Base-by-base conservation (phyloP, 2,797 vertebrate species). In the Spea hammondii region DNA sequence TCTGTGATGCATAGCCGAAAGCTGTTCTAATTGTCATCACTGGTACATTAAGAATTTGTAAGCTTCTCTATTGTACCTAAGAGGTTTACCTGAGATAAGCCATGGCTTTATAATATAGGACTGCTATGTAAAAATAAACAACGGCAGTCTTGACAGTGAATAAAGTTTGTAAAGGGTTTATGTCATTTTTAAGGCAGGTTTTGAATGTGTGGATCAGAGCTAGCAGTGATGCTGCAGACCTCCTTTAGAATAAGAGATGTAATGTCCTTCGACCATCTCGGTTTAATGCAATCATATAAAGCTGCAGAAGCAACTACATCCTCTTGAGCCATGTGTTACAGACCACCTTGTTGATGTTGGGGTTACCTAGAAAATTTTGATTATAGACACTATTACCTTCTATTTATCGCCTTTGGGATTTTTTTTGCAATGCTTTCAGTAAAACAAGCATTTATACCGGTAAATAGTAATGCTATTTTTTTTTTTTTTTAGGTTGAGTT, bases 401-500 rank as follows among this genome's bases (percentile, higher is more conserved):
- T 6, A 11, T 51, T 62, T 14, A 49, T 76, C 60, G 7, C 32
- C 44, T 70, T 70, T 76, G 4, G 59, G 59, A 6, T 48, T 71
- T 62, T 3, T 11, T 45, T 77, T 70, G 1, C 8, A 51, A 76
- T 76, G 65, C 54, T 57, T 71, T 65, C 53, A 47, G 47, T 47
- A 59, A 66, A 55, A 65, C 67, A 53, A 72, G 17, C 48, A 14
- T 13, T 6, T 66, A 47, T 51, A 6, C 45, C 51, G 49, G 54
- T 10, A 68, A 72, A 44, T 14, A 60, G 11, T 49, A 50, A 50
- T 46, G 47, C 65, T 67, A 54, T 68, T 49, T 14, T 14, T 54
- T 32, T 66, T 78, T 72, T 64, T 8, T 69, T 62, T 48, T 48
- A 72, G 66, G 5, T 46, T 51, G 44, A 71, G 49, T 32, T 51